Evolutionary conservation across 1,140 invertebrate species (phyloP).

Genomic region (Cydia fagiglandana): DNA sequence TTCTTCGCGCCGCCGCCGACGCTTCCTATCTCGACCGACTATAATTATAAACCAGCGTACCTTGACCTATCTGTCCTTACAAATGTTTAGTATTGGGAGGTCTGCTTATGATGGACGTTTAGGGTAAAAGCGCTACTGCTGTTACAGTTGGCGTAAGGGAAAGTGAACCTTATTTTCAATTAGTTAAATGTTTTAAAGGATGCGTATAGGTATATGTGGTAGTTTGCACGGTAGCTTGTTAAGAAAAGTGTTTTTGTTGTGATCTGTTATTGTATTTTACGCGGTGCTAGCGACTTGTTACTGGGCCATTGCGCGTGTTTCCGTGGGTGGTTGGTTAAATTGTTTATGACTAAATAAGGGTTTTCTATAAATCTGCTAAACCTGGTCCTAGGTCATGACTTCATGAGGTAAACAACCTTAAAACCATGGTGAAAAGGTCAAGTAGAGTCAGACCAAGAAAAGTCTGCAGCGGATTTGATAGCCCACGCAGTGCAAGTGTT

Average conservation of each 20-base stretch:
- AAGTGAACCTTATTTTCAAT: conserved; percentile 34
- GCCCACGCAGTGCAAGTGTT: too few relatives aligned
- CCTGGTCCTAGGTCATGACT: conserved; percentile 32
- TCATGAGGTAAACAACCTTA: conserved; percentile 13
- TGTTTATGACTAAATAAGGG: conserved; percentile 19
- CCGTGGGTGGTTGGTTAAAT: conserved; percentile 43
- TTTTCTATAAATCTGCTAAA: background rate
- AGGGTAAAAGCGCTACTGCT: conserved; percentile 33
- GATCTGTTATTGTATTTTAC: conserved; percentile 50
- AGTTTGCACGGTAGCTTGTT: conserved; percentile 59
- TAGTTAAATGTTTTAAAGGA: conserved; percentile 31
- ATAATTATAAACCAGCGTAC: conserved; percentile 46
- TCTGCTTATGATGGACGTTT: conserved; percentile 48
- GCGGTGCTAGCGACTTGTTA: conserved; percentile 48
- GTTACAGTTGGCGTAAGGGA: background rate
- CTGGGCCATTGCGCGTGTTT: conserved; percentile 47
- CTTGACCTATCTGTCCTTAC: conserved; percentile 44
- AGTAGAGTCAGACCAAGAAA: too few relatives aligned
- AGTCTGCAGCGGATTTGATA: too few relatives aligned
- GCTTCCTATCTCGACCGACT: conserved; percentile 46
- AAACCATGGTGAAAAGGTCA: background rate
- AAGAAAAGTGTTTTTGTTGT: conserved; percentile 54
- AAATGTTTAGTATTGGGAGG: conserved; percentile 40
- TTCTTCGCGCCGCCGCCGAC: conserved; percentile 57
- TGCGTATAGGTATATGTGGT: conserved; percentile 36